These are phyloP conservation scores for Rhynchomys soricoides DNA, from an alignment of 2,113 vertebrate species.

Conservation along the genomic window DNA sequence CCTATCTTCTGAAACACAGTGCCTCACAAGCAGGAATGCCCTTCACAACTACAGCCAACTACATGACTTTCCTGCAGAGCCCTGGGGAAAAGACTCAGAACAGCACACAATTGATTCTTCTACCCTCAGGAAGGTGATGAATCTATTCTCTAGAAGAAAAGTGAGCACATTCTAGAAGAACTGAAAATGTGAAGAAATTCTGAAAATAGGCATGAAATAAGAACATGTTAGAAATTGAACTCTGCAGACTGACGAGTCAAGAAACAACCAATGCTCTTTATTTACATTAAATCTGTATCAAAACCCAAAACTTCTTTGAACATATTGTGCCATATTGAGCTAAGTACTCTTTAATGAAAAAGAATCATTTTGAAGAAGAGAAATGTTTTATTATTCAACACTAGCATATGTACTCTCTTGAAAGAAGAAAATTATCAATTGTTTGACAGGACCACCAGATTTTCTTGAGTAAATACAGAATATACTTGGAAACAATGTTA, in stretches of 20 bases:
- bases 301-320: constrained; percentile 37
- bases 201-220: not conserved
- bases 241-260: not conserved
- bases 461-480: constrained; percentile 44
- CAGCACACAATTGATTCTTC: accelerated
- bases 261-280: not conserved
- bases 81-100: too few species aligned
- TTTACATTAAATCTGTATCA: constrained; percentile 45
- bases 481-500: constrained; percentile 43
- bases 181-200: not conserved
- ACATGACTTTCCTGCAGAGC: not conserved
- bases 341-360: not conserved
- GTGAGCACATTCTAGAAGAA: not conserved
- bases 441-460: not conserved
- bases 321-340: constrained; percentile 27
- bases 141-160: not conserved
- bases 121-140: not conserved
- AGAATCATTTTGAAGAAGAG: constrained; percentile 34
- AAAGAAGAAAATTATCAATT: not conserved
- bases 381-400: constrained; percentile 54
- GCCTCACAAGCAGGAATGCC: not conserved
- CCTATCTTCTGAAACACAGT: not conserved
- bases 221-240: not conserved
- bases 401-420: not conserved
- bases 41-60: not conserved